Base-by-base conservation (phyloP, 2,797 vertebrate species). In the Parotocinclus haroldoi region DNA sequence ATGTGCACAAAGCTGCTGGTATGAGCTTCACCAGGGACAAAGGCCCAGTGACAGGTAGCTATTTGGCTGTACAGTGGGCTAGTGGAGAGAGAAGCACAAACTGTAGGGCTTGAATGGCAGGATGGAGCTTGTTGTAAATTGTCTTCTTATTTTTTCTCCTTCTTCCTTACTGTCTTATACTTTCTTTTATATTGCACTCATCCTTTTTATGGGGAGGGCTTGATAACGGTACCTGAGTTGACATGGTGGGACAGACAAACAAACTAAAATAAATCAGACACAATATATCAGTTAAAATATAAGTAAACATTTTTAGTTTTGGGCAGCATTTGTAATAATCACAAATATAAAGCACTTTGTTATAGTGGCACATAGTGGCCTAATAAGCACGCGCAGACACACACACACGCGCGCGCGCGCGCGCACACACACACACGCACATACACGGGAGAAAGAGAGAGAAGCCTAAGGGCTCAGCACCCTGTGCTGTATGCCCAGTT, bases 401-500 rank as follows among this genome's bases (percentile, higher is more conserved):
- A 61, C 37, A n/a, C 62, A 8, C 42, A 16, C 52, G 18, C 19
- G 36, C 57, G 10, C 52, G 8, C 16, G 13, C 44, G 18, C 13
- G 52, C 56, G 52, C 73, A 56, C 51, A 66, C 57, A 68, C 60
- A 58, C 71, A 70, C 60, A 70, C 63, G 55, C 39, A 67, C 54
- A 61, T 54, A 63, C 36, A 64, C 16, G 45, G 39, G 58, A 19
- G 38, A 18, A 63, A 46, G 50, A 66, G 18, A 54, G 13, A 50
- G 13, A 50, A 48, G 70, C 66, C 57, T 64, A 58, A 60, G 60
- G 75, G 60, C 67, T 58, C 39, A 55, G 69, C 72, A 54, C 58
- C 67, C 77, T 66, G 42, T 9, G 48, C 74, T 60, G 78, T 83
- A 73, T 77, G 79, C 66, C 83, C 85, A 80, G 81, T 86, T 91